Conservation (phyloP, 2,797 vertebrate genomes). For the Paedocypris micromegethes region DNA sequence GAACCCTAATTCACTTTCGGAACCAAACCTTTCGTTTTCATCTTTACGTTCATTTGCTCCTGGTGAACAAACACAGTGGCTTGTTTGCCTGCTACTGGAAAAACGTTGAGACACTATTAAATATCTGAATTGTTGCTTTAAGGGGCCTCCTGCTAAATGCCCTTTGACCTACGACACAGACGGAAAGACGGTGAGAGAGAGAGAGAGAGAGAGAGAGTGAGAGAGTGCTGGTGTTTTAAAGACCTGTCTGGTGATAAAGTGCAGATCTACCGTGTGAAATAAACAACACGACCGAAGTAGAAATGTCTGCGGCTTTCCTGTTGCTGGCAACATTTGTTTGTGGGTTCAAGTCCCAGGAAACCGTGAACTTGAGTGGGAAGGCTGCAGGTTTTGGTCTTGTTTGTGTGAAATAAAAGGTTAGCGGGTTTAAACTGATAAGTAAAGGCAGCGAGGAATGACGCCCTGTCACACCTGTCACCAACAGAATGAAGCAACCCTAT, state of each 20-base stretch:
- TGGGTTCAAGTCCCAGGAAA: no score
- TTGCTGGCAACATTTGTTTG: no score
- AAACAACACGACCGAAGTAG: no score
- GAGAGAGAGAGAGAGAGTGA: neutral
- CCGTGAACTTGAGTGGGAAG: no score
- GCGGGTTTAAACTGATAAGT: constrained; percentile 31
- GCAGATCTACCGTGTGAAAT: neutral
- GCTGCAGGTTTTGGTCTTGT: neutral
- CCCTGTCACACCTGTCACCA: constrained; percentile 18
- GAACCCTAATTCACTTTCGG: no score
- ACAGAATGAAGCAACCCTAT: neutral
- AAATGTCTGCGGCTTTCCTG: no score
- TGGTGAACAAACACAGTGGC: neutral
- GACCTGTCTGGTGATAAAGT: neutral
- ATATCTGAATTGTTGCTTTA: constrained; percentile 2
- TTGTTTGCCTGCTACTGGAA: neutral
- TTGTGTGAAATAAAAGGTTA: constrained; percentile 17
- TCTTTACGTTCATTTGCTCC: no score
- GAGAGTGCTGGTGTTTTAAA: neutral
- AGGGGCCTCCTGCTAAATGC: constrained; percentile 12
- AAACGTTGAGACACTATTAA: neutral
- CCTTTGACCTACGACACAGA: neutral
- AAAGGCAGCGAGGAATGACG: constrained; percentile 1
- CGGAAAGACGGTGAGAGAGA: neutral
- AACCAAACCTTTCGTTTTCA: no score